phyloP scores from a whole-genome alignment of 2,888 invertebrate genomes.

The Amiota minor region DNA sequence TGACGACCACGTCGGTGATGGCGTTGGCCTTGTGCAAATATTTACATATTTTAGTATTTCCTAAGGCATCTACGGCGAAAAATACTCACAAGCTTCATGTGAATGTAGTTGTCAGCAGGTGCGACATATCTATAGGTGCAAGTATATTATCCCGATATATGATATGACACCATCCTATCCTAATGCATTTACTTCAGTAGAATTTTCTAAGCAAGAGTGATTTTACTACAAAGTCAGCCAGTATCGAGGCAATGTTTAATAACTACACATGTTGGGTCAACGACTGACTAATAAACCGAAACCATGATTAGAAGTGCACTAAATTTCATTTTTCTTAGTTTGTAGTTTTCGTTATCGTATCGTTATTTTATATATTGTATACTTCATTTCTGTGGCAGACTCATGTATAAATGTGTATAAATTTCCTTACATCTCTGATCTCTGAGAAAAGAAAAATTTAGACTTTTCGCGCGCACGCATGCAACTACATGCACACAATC shows the following conservation, averaged over 20 bases:
- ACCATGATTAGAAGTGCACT: too few relatives aligned
- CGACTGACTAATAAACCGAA: too few relatives aligned
- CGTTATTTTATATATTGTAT: too few relatives aligned
- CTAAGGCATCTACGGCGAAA: constrained; percentile 49
- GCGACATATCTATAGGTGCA: constrained; percentile 28
- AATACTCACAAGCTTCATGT: constrained; percentile 59
- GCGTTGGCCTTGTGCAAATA: constrained; percentile 61
- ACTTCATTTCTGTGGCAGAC: too few relatives aligned
- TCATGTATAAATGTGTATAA: too few relatives aligned
- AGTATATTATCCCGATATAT: constrained; percentile 1
- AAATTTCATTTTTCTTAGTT: too few relatives aligned
- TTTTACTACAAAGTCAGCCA: not conserved
- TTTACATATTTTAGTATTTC: constrained; percentile 61
- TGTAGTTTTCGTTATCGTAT: too few relatives aligned
- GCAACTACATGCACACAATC: too few relatives aligned
- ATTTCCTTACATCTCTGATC: too few relatives aligned
- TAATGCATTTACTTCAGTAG: not conserved
- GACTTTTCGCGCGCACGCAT: too few relatives aligned
- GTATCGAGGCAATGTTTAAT: constrained; percentile 62
- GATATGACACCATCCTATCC: not conserved
- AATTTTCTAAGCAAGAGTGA: not conserved
- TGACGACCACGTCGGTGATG: not conserved
- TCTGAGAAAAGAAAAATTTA: too few relatives aligned
- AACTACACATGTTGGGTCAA: too few relatives aligned
- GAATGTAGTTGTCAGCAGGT: not conserved